Evolutionary conservation across 2,888 invertebrate species (phyloP).

Genomic region (Carabus problematicus): DNA sequence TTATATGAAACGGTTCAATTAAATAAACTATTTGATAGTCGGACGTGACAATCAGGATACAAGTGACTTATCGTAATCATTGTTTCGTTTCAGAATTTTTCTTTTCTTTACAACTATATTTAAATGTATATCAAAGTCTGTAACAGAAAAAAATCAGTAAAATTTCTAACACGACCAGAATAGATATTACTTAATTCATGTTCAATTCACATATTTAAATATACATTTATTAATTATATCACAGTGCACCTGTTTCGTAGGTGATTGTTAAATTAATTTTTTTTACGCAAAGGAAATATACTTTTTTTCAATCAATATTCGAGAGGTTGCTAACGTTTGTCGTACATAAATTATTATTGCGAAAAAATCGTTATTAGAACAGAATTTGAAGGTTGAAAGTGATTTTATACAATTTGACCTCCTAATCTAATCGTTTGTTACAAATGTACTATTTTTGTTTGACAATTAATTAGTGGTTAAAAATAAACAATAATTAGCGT

Average conservation of each 20-base stretch:
- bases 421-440: background rate
- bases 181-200: too few relatives aligned
- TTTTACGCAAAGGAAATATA: too few relatives aligned
- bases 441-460: slow-evolving; percentile 20
- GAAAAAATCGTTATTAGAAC: slow-evolving; percentile 31
- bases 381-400: slow-evolving; percentile 34
- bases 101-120: too few relatives aligned
- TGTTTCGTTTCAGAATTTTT: too few relatives aligned
- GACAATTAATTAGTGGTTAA: slow-evolving; percentile 20
- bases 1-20: background rate
- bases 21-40: slow-evolving; percentile 4
- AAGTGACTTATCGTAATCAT: slow-evolving; percentile 1
- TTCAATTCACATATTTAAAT: too few relatives aligned
- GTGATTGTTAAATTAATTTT: slow-evolving; percentile 19
- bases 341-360: background rate
- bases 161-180: too few relatives aligned
- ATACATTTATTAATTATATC: too few relatives aligned
- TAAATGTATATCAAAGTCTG: too few relatives aligned
- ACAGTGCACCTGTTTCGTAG: background rate
- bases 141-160: too few relatives aligned
- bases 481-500: slow-evolving; percentile 4
- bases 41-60: slow-evolving; percentile 5
- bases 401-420: slow-evolving; percentile 28
- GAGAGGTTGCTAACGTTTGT: slow-evolving; percentile 14
- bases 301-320: slow-evolving; percentile 18